Evolutionary conservation across 2,797 vertebrate species (phyloP).

Genomic region (Pantherophis alleghaniensis): DNA sequence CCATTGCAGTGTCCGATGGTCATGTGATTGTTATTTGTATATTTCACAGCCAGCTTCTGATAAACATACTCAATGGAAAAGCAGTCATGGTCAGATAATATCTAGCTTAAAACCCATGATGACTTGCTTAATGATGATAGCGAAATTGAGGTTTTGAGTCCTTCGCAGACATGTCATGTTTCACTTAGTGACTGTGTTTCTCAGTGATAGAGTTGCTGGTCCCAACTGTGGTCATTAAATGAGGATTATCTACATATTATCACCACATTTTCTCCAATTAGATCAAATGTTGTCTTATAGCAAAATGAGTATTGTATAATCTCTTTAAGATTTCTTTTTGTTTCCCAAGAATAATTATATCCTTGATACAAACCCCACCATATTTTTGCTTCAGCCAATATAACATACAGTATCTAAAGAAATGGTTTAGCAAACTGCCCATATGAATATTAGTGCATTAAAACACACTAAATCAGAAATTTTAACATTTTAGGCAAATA

Average conservation of each 20-base stretch:
- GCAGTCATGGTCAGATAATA: neutral
- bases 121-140: neutral
- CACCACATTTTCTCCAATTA: conserved; percentile 65
- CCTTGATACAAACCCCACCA: neutral
- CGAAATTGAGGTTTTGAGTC: neutral
- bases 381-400: neutral
- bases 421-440: neutral
- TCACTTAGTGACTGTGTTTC: neutral
- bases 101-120: neutral
- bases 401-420: neutral
- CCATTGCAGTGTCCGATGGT: too few relatives aligned
- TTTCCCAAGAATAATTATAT: neutral
- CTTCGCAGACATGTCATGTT: neutral
- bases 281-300: conserved; percentile 61
- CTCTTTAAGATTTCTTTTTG: neutral
- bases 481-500: conserved; percentile 47
- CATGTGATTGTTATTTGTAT: too few relatives aligned
- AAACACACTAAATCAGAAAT: neutral
- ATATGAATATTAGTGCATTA: neutral
- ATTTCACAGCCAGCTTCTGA: neutral
- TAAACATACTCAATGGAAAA: neutral
- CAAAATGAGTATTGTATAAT: conserved; percentile 7
- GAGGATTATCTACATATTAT: neutral
- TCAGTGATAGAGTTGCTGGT: neutral
- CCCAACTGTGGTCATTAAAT: neutral